A percentile compares a stretch with the other conserved stretches of the same genome.
Evolutionary conservation across 2,888 invertebrate species (phyloP).

Genomic region (Biston stratarius): DNA sequence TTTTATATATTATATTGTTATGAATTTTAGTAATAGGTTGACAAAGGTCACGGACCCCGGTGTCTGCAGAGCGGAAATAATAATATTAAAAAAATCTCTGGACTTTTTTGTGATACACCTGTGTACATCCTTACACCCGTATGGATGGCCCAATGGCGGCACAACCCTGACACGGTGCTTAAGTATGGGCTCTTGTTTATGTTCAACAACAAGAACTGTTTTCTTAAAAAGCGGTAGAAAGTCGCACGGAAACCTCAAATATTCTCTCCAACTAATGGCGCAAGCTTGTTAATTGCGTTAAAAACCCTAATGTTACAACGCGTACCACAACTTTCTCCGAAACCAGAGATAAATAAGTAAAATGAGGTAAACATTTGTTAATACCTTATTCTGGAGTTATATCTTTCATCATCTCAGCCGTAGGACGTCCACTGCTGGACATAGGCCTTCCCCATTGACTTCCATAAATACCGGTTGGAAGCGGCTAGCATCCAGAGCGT

Average conservation of each 20-base stretch:
- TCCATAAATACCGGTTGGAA: too few species aligned
- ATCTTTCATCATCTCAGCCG: too few species aligned
- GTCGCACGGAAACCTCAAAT: conserved; percentile 27
- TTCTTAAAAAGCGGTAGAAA: conserved; percentile 30
- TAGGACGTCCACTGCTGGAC: too few species aligned
- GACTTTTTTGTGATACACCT: too few species aligned
- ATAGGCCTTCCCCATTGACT: too few species aligned
- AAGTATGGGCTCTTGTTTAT: not conserved
- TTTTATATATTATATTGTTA: too few species aligned
- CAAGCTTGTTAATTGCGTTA: conserved; percentile 42
- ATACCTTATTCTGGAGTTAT: not conserved
- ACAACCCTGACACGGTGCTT: not conserved
- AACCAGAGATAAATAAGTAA: conserved; percentile 24
- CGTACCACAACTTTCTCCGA: conserved; percentile 26
- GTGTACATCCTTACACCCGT: too few species aligned
- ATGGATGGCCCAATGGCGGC: not conserved
- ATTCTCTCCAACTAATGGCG: conserved; percentile 38
- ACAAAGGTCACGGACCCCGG: too few species aligned
- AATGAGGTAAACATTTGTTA: conserved; percentile 11
- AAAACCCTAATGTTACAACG: conserved; percentile 38
- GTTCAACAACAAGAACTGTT: conserved; percentile 15
- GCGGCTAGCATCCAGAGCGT: too few species aligned
- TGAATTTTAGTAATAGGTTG: too few species aligned
- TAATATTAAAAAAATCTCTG: too few species aligned
- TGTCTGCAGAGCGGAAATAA: too few species aligned